Conservation (phyloP, 1,140 invertebrate genomes). For the Trinorchestia longiramus region DNA sequence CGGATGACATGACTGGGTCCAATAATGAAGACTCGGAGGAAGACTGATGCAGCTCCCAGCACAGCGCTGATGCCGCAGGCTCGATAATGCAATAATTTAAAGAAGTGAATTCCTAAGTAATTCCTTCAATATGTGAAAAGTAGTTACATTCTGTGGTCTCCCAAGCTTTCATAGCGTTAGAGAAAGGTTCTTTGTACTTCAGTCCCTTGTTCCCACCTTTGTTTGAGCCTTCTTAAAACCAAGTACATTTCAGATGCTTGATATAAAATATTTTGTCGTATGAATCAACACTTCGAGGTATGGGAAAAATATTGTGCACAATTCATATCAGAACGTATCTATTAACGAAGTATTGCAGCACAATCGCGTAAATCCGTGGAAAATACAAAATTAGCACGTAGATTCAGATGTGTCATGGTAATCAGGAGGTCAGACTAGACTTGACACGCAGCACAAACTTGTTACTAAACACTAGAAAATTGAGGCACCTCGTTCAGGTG, state of each 20-base stretch:
- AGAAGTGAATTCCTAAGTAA: neutral
- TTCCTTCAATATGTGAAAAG: neutral
- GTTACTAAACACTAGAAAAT: no score
- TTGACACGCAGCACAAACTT: no score
- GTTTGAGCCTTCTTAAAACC: neutral
- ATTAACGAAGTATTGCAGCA: neutral
- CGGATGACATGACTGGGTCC: slow-evolving; percentile 63
- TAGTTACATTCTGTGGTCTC: neutral
- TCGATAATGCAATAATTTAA: slow-evolving; percentile 41
- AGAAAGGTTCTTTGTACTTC: neutral
- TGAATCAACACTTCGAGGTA: neutral
- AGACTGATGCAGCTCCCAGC: slow-evolving; percentile 56
- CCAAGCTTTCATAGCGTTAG: neutral
- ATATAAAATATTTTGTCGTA: neutral
- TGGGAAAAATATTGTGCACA: neutral
- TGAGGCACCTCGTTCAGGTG: no score
- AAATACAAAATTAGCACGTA: neutral
- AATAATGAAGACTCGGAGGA: slow-evolving; percentile 65
- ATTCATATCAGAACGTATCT: neutral
- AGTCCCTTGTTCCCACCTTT: neutral
- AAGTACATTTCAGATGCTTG: neutral
- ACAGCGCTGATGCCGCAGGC: neutral
- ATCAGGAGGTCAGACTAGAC: neutral
- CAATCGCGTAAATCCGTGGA: neutral
- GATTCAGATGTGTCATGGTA: neutral